Evolutionary conservation across 2,113 vertebrate species (phyloP).

Genomic region (Oceanodroma tethys): DNA sequence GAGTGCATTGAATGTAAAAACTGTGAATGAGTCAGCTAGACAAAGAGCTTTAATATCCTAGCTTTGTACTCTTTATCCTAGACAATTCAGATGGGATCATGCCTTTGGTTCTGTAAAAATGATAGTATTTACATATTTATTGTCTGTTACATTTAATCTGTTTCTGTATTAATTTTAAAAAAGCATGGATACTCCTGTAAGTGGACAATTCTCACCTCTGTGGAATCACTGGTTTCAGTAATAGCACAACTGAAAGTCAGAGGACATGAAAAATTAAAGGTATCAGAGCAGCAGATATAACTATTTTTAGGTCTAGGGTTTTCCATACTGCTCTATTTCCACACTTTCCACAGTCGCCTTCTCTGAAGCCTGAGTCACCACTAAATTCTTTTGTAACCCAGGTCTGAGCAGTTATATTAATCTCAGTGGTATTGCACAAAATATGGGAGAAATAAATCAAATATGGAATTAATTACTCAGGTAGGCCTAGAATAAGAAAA

Average conservation of each 20-base stretch:
- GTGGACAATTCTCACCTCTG: neutral
- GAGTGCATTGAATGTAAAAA: neutral
- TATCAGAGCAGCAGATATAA: neutral
- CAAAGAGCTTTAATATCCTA: neutral
- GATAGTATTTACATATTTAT: neutral
- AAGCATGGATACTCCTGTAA: neutral
- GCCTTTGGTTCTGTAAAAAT: neutral
- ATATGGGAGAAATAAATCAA: neutral
- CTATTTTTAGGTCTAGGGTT: neutral
- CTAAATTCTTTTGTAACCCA: neutral
- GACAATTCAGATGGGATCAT: neutral
- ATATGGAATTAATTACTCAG: neutral
- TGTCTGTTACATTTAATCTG: neutral
- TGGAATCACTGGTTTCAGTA: neutral
- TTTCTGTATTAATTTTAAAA: neutral
- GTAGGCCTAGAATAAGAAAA: neutral
- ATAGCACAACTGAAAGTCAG: neutral
- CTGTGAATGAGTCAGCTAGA: neutral
- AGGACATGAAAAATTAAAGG: neutral
- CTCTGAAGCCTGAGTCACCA: neutral
- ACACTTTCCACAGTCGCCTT: neutral
- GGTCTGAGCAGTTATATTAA: neutral
- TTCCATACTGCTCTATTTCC: neutral
- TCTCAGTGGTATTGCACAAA: neutral
- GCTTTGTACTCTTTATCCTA: neutral